Conservation (phyloP, 2,113 vertebrate species). For the Elachura formosa region DNA sequence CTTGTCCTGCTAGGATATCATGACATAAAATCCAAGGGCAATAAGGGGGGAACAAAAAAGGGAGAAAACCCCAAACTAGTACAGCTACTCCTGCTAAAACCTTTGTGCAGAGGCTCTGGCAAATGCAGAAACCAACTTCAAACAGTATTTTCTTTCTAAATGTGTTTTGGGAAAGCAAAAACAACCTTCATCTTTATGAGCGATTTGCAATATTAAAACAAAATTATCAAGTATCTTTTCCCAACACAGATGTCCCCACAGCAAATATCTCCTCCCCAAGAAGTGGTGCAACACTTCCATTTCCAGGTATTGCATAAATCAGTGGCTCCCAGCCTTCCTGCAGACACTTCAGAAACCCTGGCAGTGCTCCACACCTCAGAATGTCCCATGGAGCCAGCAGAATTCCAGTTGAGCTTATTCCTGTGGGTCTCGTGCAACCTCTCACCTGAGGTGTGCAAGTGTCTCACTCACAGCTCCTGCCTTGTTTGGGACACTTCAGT, state of each 20-base stretch:
- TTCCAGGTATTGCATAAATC: not conserved
- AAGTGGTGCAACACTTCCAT: not conserved
- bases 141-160: not conserved
- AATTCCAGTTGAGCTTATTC: not conserved
- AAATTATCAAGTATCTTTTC: not conserved
- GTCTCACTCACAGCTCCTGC: not conserved
- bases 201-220: not conserved
- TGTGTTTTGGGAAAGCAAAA: not conserved
- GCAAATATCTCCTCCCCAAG: not conserved
- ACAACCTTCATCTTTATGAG: not conserved
- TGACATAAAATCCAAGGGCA: not conserved
- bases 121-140: not conserved
- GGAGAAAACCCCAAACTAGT: accelerated
- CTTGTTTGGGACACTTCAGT: accelerated
- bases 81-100: not conserved
- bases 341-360: not conserved
- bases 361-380: not conserved
- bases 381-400: not conserved
- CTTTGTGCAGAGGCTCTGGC: not conserved
- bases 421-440: not conserved
- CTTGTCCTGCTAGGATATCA: not conserved
- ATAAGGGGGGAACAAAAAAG: not conserved
- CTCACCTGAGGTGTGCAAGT: not conserved
- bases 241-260: not conserved
- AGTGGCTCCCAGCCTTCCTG: not conserved